Conservation (phyloP, 2,888 invertebrate genomes). For the Lacanobia oleracea region DNA sequence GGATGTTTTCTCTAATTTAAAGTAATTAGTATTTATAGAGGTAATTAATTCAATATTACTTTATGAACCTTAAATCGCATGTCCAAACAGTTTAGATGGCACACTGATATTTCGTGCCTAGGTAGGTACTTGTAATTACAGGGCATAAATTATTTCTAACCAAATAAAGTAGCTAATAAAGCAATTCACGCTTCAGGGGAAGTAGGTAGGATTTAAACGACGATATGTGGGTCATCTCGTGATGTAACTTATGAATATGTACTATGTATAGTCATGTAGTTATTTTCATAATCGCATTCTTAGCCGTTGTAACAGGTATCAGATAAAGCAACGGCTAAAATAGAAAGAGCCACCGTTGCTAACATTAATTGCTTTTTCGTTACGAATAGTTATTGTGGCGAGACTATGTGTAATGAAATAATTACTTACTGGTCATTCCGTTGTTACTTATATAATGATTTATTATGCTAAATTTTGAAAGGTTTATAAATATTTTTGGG, state of each 20-base stretch:
- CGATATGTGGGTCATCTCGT: slow-evolving; percentile 78
- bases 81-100: slow-evolving; percentile 52
- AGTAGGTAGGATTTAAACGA: slow-evolving; percentile 71
- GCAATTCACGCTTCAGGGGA: slow-evolving; percentile 80
- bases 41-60: slow-evolving; percentile 19
- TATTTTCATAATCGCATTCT: slow-evolving; percentile 83
- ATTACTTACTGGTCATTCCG: slow-evolving; percentile 36
- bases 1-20: slow-evolving; percentile 23
- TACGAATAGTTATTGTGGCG: slow-evolving; percentile 63
- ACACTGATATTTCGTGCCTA: slow-evolving; percentile 60
- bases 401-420: slow-evolving; percentile 57
- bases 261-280: slow-evolving; percentile 74
- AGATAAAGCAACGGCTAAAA: slow-evolving; percentile 72
- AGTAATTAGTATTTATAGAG: neutral
- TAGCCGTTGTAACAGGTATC: slow-evolving; percentile 73
- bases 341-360: slow-evolving; percentile 60
- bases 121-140: slow-evolving; percentile 64
- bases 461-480: slow-evolving; percentile 29
- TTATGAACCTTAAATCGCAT: slow-evolving; percentile 50
- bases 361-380: slow-evolving; percentile 68
- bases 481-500: slow-evolving; percentile 19
- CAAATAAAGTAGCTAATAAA: slow-evolving; percentile 72
- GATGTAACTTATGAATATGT: slow-evolving; percentile 82
- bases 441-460: slow-evolving; percentile 34
- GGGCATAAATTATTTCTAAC: slow-evolving; percentile 65